These are phyloP conservation scores for Psittacula derbiana DNA, from an alignment of 2,797 vertebrate genomes.

Conservation along the genomic window DNA sequence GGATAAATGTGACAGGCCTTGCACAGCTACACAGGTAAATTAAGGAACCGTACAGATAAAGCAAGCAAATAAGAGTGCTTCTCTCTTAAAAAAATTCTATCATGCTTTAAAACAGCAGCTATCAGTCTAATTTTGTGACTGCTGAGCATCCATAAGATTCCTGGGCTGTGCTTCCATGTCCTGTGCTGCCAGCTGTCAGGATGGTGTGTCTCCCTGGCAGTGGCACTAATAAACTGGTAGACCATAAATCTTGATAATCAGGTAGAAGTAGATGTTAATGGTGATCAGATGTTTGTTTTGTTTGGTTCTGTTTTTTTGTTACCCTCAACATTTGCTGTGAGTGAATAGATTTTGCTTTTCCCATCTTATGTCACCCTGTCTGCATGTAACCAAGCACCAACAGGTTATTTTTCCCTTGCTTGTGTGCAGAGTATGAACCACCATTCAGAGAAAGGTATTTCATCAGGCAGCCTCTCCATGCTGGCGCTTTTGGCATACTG, in stretches of 20 bases:
- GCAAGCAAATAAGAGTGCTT: neutral
- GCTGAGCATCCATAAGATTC: neutral
- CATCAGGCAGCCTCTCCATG: neutral
- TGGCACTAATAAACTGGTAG: neutral
- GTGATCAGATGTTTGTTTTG: neutral
- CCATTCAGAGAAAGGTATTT: neutral
- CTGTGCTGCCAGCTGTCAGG: neutral
- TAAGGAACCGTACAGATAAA: neutral
- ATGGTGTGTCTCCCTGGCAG: neutral
- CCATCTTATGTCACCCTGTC: neutral
- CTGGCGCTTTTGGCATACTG: neutral
- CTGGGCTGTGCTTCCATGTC: neutral
- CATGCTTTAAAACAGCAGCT: neutral
- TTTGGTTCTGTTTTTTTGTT: neutral
- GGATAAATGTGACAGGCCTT: neutral
- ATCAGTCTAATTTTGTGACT: neutral
- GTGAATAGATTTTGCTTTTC: neutral
- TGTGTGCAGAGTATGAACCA: neutral
- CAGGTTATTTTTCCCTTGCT: neutral
- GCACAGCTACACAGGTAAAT: neutral
- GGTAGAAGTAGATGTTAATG: neutral
- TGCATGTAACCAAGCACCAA: neutral
- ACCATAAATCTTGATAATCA: neutral
- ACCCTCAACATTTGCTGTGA: neutral
- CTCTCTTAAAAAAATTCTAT: neutral